Evolutionary conservation across 1,140 invertebrate species (phyloP).

Genomic region (Pemphigus obesinymphae): DNA sequence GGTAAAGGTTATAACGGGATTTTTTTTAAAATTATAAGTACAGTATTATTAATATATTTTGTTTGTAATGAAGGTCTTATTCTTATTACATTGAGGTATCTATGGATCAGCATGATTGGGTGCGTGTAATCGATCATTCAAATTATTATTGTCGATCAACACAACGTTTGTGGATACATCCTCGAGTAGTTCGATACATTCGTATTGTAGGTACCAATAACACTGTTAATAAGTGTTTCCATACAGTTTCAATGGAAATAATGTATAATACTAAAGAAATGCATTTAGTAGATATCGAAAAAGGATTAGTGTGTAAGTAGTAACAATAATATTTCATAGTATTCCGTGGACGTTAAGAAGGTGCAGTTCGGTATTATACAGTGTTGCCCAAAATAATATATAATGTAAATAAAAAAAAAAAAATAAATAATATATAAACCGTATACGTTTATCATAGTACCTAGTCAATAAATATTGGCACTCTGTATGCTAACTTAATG

Average conservation of each 20-base stretch:
- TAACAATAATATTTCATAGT: no score
- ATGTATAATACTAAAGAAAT: conserved; percentile 74
- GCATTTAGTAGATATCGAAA: conserved; percentile 56
- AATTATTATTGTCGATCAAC: conserved; percentile 89
- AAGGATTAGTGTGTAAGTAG: conserved; percentile 60
- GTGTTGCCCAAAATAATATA: no score
- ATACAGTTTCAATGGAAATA: conserved; percentile 87
- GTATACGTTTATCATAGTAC: no score
- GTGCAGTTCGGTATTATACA: no score
- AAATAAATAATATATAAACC: no score
- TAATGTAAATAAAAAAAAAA: no score
- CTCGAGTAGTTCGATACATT: conserved; percentile 83
- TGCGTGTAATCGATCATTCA: conserved; percentile 85
- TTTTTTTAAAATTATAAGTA: neutral
- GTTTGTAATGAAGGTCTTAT: conserved; percentile 66
- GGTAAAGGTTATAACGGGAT: conserved; percentile 53
- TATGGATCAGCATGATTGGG: conserved; percentile 93
- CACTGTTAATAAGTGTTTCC: conserved; percentile 93
- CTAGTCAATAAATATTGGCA: no score
- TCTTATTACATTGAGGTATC: conserved; percentile 96
- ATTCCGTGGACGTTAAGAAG: no score
- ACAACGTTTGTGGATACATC: conserved; percentile 91
- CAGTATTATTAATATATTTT: neutral
- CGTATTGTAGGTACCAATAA: conserved; percentile 91
- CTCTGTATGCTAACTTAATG: no score